phyloP scores from a whole-genome alignment of 1,140 invertebrate genomes.

The Dermatophagoides farinae region DNA sequence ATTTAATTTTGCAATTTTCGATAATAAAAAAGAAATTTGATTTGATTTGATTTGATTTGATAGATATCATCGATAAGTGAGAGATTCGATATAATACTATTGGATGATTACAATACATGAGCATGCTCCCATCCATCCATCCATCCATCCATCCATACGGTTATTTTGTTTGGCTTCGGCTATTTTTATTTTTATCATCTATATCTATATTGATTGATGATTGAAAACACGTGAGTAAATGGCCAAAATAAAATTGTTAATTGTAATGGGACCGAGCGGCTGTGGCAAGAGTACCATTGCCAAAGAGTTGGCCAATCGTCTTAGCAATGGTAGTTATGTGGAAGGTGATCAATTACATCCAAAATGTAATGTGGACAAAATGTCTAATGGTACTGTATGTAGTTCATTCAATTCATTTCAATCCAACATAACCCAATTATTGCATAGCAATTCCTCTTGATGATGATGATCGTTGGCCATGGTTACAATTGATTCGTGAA shows the following conservation, averaged over 20 bases:
- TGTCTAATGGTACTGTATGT: neutral
- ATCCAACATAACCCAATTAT: neutral
- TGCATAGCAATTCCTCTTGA: neutral
- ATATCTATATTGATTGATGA: neutral
- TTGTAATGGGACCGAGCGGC: neutral
- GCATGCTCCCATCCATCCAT: no score
- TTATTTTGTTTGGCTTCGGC: neutral
- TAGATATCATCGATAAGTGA: neutral
- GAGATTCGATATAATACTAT: neutral
- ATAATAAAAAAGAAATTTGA: no score
- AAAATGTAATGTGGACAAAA: neutral
- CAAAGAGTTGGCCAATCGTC: neutral
- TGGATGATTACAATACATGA: no score
- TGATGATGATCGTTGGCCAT: slow-evolving; percentile 8
- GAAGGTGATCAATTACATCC: slow-evolving; percentile 5
- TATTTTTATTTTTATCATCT: neutral
- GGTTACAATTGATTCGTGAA: neutral
- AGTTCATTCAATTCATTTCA: no score
- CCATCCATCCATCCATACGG: no score
- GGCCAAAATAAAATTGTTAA: neutral
- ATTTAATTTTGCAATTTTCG: neutral
- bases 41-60: neutral
- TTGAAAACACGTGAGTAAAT: neutral
- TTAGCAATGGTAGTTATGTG: neutral
- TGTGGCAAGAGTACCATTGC: neutral